Conservation (phyloP, 2,113 vertebrate genomes). For the Forbesichthys agassizii region DNA sequence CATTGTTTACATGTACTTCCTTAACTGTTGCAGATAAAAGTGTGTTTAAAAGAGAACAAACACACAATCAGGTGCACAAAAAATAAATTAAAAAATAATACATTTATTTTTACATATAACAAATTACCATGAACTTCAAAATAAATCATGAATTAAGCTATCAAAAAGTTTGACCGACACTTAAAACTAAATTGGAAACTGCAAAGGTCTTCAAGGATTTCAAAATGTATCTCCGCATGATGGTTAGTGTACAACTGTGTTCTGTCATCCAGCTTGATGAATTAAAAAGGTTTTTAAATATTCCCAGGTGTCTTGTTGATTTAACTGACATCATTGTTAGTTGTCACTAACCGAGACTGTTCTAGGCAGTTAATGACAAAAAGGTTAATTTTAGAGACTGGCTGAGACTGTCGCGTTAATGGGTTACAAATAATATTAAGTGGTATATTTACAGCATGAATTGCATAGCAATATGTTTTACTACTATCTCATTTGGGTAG, state of each 20-base stretch:
- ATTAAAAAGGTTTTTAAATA: conserved; percentile 30
- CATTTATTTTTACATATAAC: conserved; percentile 20
- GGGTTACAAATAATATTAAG: background rate
- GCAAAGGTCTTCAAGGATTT: conserved; percentile 30
- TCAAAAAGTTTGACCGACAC: conserved; percentile 6
- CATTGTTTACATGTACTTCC: background rate
- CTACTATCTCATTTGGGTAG: background rate
- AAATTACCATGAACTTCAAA: conserved; percentile 33
- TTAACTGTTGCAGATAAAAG: background rate
- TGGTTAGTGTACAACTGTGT: conserved; percentile 35
- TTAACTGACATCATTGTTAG: conserved; percentile 30
- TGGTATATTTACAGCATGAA: background rate
- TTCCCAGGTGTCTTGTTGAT: background rate
- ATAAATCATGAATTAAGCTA: conserved; percentile 23
- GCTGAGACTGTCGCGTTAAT: background rate
- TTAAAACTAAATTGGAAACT: conserved; percentile 42
- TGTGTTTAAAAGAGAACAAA: background rate
- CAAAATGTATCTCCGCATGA: conserved; percentile 27
- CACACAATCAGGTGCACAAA: conserved; percentile 6
- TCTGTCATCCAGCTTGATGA: conserved; percentile 55
- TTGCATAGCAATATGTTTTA: background rate
- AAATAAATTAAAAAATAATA: conserved; percentile 21
- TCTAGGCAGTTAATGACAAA: too few relatives aligned
- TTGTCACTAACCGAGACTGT: too few relatives aligned
- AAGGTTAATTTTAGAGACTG: too few relatives aligned